These are phyloP conservation scores for Sphenopsis melanotis DNA, from an alignment of 2,797 vertebrate genomes.

Conservation along the genomic window DNA sequence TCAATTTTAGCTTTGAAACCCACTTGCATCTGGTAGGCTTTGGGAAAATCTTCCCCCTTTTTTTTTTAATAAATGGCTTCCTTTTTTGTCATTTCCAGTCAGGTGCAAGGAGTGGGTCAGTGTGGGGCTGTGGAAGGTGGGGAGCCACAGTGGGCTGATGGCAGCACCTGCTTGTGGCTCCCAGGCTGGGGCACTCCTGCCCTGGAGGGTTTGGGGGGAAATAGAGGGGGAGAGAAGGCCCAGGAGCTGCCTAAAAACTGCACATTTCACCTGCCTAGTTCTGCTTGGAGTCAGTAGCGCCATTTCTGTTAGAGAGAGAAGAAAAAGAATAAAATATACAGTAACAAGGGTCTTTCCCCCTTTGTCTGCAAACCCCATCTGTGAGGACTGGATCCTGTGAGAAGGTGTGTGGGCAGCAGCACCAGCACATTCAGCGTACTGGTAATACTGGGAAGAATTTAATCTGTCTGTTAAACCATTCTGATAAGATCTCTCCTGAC, in stretches of 20 bases:
- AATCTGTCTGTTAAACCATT: background rate
- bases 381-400: accelerated
- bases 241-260: background rate
- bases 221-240: background rate
- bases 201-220: background rate
- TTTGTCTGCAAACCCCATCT: background rate
- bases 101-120: background rate
- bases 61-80: background rate
- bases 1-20: background rate
- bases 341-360: accelerated
- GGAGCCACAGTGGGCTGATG: background rate
- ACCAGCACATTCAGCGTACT: background rate
- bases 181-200: background rate
- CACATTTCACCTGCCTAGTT: background rate
- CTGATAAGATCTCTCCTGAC: background rate
- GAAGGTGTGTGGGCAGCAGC: background rate
- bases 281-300: accelerated
- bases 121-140: background rate
- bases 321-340: accelerated
- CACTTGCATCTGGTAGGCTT: accelerated
- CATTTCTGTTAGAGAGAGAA: background rate
- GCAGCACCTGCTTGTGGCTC: slow-evolving; percentile 19
- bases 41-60: background rate
- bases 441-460: background rate
- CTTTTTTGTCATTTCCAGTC: background rate